phyloP scores from a whole-genome alignment of 2,888 invertebrate species.

The Amaurobius ferox region DNA sequence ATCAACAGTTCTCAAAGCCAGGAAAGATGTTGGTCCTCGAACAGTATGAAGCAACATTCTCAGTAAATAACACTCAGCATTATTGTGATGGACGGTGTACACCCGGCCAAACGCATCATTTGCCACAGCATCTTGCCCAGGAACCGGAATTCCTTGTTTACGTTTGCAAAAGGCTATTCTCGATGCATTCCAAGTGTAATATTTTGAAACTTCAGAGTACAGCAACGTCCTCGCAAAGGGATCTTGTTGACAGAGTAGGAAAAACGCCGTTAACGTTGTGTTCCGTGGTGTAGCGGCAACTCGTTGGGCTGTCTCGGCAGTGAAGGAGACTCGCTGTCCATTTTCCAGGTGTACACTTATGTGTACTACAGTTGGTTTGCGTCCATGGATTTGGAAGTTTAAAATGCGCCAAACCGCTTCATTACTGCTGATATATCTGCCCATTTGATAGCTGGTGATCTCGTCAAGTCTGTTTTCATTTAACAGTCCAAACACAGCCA shows the following conservation, averaged over 20 bases:
- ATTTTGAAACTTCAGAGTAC: not conserved
- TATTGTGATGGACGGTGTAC: slow-evolving; percentile 36
- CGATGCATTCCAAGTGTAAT: not conserved
- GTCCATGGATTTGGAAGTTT: slow-evolving; percentile 74
- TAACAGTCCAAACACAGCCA: not conserved
- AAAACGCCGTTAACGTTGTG: not conserved
- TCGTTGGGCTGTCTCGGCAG: slow-evolving; percentile 41
- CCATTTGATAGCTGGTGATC: slow-evolving; percentile 75
- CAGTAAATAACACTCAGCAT: slow-evolving; percentile 48
- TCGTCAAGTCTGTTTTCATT: slow-evolving; percentile 73
- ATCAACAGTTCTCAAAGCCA: slow-evolving; percentile 74
- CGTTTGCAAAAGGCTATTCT: not conserved
- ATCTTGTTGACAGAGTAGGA: not conserved
- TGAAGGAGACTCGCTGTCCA: slow-evolving; percentile 76
- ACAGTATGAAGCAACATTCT: slow-evolving; percentile 58
- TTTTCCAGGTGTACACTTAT: slow-evolving; percentile 75
- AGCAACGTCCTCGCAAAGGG: not conserved
- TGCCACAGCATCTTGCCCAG: not conserved
- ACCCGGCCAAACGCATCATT: slow-evolving; percentile 32
- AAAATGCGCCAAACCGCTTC: slow-evolving; percentile 74
- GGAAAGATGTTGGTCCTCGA: slow-evolving; percentile 73
- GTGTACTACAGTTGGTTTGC: slow-evolving; percentile 71
- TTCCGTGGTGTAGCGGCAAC: not conserved
- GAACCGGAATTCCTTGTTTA: not conserved
- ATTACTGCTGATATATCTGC: slow-evolving; percentile 73